Evolutionary conservation across 2,888 invertebrate species (phyloP), one percentile per base, ranked within the genome.

Genomic region (Stenodema calcarata): DNA sequence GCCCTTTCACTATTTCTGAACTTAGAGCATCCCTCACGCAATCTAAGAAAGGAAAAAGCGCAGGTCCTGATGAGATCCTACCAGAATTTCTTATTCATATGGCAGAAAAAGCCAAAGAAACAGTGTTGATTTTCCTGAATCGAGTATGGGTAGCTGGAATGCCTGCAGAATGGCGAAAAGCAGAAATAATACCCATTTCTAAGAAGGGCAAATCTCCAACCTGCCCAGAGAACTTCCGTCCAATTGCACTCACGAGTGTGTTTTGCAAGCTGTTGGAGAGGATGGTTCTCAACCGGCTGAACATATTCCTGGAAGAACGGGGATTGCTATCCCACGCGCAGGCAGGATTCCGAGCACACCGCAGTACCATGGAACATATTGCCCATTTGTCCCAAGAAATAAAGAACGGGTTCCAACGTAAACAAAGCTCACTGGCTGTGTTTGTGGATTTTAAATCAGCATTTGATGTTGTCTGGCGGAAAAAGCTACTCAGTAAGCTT

Each of bases 251-350:
- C 69, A 23, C 69, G 69, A 69, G 69, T 69, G 69, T 69, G 69
- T 69, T 69, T 69, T 69, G 69, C 69, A 69, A 69, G 69, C 69
- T 69, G 69, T 69, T 69, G 69, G 69, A 69, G 69, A 69, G 69
- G 18, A 69, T 69, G 69, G 69, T 69, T 69, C 69, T 69, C 69
- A 69, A 69, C 69, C 69, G 7, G 69, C 69, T 69, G 69, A 69
- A 69, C 69, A 69, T 69, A 69, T 69, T 69, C 69, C 69, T 69
- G 69, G 69, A 69, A 69, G 69, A 69, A 69, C 69, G 69, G 69
- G 69, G 69, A 69, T 27, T 69, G 69, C 69, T 69, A 69, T 69
- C 69, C 69, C 69, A 69, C 69, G 69, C 69, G 69, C 69, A 69
- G 69, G 69, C 69, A 69, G 69, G 69, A 69, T 69, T 69, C 69